Evolutionary conservation across 2,888 invertebrate species (phyloP), one percentile per base, ranked within the genome.

Genomic region (Phlogophora meticulosa): DNA sequence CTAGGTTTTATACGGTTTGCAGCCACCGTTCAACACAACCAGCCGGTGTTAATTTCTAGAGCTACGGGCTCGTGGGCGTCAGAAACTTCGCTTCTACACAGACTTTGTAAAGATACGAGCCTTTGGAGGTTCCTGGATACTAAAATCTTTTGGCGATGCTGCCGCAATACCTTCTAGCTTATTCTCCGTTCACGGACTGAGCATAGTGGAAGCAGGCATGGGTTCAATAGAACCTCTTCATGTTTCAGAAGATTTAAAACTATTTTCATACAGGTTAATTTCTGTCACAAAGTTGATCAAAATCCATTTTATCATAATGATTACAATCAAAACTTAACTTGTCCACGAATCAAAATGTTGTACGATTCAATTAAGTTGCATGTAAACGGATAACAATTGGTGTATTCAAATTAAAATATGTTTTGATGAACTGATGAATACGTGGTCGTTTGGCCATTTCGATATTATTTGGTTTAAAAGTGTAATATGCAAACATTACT

Each of bases 271-370:
- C 1, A 34, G 7, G 28, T 13, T n/a, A 10, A 56, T 61, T 45
- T 20, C 13, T 17, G 24, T 28, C 10, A 36, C 7, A 36, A 15
- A 13, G 45, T n/a, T 69, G 13, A 58, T 49, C 0, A 52, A 38
- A 40, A 42, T 15, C 20, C 15, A 36, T 51, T 42, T 32, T 75
- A 73, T 52, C 69, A 77, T 66, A 58, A 76, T 60, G 40, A 56
- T 75, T 76, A 65, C 55, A 78, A 78, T 78, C 65, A 59, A 75
- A 76, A 55, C 56, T 60, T 59, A 58, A 51, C 22, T 60, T 60
- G 48, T 69, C 24, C 20, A 56, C 13, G 13, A 78, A 76, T 52
- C 48, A 53, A 69, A 69, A 73, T 66, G 40, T n/a, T 53, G 46
- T 52, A 43, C n/a, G 17, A 65, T 74, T 74, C 64, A 81, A 67